Evolutionary conservation across 2,113 vertebrate species (phyloP).

Genomic region (Steatornis caripensis): DNA sequence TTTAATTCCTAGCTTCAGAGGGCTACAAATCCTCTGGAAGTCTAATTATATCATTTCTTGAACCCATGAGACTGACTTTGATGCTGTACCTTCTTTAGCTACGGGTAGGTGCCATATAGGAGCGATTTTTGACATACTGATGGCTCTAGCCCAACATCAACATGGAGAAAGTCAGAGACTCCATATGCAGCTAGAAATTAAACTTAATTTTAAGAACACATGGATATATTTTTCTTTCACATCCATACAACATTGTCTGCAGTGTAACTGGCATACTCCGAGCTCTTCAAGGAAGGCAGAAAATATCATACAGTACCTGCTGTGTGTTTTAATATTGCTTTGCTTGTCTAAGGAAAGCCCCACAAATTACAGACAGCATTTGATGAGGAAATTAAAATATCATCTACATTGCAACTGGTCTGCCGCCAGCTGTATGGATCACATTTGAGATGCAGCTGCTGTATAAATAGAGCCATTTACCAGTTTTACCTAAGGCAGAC

Average conservation of each 20-base stretch:
- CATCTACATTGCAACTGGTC: constrained; percentile 40
- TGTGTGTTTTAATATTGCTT: constrained; percentile 9
- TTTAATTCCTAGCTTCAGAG: constrained; percentile 20
- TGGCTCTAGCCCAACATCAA: constrained; percentile 55
- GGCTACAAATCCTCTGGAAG: background rate
- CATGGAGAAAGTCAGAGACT: background rate
- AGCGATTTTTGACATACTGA: background rate
- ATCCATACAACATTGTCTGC: constrained; percentile 12
- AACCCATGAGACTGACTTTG: background rate
- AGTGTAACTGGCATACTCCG: background rate
- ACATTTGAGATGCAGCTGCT: constrained; percentile 52
- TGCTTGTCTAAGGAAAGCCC: constrained; percentile 22
- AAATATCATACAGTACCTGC: background rate
- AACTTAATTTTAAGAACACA: constrained; percentile 34
- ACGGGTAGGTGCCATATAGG: background rate
- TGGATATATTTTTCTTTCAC: constrained; percentile 14
- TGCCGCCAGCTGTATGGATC: constrained; percentile 32
- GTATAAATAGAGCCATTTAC: constrained; percentile 41
- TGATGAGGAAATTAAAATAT: constrained; percentile 53
- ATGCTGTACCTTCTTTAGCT: background rate
- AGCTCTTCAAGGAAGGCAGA: background rate
- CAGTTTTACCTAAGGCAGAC: constrained; percentile 51
- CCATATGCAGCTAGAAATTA: constrained; percentile 10
- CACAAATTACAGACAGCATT: constrained; percentile 42
- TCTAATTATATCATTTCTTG: background rate